Base-by-base conservation (phyloP, 37 sponge, comb jelly and placozoan species). In the Haliclona indistincta region DNA sequence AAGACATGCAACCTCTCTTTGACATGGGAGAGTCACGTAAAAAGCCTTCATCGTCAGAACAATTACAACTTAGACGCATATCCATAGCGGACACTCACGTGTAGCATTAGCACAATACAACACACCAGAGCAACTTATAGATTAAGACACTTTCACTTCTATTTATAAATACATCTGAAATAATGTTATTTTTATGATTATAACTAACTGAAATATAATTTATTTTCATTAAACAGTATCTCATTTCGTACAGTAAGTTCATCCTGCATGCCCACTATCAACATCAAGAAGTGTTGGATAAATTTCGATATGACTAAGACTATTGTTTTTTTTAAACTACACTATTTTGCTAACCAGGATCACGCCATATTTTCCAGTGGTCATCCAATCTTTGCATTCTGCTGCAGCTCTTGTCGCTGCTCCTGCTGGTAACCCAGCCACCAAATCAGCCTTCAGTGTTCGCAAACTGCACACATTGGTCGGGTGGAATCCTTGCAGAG, bases 391-490 rank as follows among this genome's bases (percentile, higher is more conserved):
- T 38, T 83, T 84, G 62, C 64, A 79, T 68, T 88, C 66, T 4
- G 43, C 63, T 1, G 86, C 84, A 17, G 97, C 86, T 32, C 58
- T 69, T 37, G 71, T 81, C 2, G 89, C 96, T 29, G 53, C 70
- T 13, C 87, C 96, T 19, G 60, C 51, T 3, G 77, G 71, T 43
- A 96, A 72, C 0, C 96, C 96, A 0, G 88, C 91, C 70, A 99
- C 97, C 25, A 93, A 67, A 63, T 99, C 99, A 42, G 97, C 97
- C 54, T 99, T 99, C 36, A 99, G 80, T 6, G 99, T 94, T 63
- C 99, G 73, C 66, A 99, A 75, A 0, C 94, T 94, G 78, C 86
- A 85, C 62, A 99, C 43, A 47, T 81, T 77, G 41, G 91, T 79
- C 0, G 99, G 99, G 28, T 68, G 34, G 69, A 99, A 99, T 15